Evolutionary conservation across 1,140 invertebrate genomes (phyloP).

Genomic region (Bilobella aurantiaca): DNA sequence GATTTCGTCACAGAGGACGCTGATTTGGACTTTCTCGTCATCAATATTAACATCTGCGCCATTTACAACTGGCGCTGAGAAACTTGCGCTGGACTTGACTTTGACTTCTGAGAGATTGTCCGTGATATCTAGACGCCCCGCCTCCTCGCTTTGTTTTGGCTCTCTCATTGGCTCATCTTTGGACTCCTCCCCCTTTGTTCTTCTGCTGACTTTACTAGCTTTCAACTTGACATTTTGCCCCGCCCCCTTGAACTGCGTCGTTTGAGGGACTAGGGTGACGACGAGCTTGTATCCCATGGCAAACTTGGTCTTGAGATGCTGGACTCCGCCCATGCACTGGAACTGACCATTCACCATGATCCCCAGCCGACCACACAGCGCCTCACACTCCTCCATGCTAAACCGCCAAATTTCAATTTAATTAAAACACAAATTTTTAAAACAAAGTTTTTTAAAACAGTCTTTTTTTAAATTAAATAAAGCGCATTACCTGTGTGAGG

Average conservation of each 20-base stretch:
- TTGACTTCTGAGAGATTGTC: too few relatives aligned
- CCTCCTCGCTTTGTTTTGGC: too few relatives aligned
- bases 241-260: neutral
- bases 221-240: too few relatives aligned
- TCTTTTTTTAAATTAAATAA: neutral
- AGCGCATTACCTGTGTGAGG: conserved; percentile 31
- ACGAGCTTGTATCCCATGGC: conserved; percentile 50
- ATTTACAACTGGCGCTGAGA: too few relatives aligned
- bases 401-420: neutral
- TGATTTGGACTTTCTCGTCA: too few relatives aligned
- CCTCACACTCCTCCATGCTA: conserved; percentile 48
- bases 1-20: too few relatives aligned
- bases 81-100: too few relatives aligned
- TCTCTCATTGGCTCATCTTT: too few relatives aligned
- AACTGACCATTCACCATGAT: conserved; percentile 63
- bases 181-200: too few relatives aligned
- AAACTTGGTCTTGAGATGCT: conserved; percentile 48
- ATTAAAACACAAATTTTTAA: neutral
- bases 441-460: neutral
- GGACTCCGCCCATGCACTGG: conserved; percentile 46
- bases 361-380: conserved; percentile 42
- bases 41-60: too few relatives aligned
- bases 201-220: too few relatives aligned
- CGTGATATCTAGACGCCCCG: too few relatives aligned
- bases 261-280: neutral